phyloP scores from a whole-genome alignment of 2,113 vertebrate species.

The Thalassoma bifasciatum region DNA sequence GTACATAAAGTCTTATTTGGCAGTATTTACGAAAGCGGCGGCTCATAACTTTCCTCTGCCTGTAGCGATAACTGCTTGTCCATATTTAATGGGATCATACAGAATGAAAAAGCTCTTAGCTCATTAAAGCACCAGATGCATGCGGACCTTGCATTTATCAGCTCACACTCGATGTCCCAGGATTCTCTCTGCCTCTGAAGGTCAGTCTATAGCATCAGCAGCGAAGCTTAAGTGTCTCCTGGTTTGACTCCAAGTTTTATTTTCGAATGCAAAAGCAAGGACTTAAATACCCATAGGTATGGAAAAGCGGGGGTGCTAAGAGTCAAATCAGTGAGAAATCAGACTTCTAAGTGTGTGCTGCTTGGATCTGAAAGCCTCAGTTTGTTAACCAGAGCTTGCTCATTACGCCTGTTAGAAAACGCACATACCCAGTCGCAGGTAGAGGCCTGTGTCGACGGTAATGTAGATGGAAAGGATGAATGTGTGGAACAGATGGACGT shows the following conservation, averaged over 20 bases:
- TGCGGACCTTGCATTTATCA: not conserved
- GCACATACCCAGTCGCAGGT: slow-evolving; percentile 17
- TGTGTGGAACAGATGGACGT: slow-evolving; percentile 65
- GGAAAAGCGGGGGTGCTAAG: not conserved
- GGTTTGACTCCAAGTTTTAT: not conserved
- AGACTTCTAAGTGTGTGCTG: not conserved
- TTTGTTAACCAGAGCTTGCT: slow-evolving; percentile 7
- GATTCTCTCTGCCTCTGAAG: not conserved
- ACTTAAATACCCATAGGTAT: not conserved
- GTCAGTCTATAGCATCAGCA: slow-evolving; percentile 4
- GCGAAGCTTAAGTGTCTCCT: not conserved
- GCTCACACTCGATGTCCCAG: not conserved
- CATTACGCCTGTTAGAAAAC: not conserved
- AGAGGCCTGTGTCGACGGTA: slow-evolving; percentile 25
- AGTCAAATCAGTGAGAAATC: not conserved
- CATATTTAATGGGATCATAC: not conserved
- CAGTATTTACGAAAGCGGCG: not conserved
- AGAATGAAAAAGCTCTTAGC: not conserved
- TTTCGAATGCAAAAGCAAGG: not conserved
- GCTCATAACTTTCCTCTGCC: not conserved
- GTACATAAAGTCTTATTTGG: not conserved
- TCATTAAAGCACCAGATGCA: not conserved
- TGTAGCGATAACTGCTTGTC: not conserved
- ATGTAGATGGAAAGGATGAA: slow-evolving; percentile 48
- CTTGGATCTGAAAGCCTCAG: not conserved